phyloP scores from a whole-genome alignment of 2,797 vertebrate species.

The Pseudochirops corinnae region DNA sequence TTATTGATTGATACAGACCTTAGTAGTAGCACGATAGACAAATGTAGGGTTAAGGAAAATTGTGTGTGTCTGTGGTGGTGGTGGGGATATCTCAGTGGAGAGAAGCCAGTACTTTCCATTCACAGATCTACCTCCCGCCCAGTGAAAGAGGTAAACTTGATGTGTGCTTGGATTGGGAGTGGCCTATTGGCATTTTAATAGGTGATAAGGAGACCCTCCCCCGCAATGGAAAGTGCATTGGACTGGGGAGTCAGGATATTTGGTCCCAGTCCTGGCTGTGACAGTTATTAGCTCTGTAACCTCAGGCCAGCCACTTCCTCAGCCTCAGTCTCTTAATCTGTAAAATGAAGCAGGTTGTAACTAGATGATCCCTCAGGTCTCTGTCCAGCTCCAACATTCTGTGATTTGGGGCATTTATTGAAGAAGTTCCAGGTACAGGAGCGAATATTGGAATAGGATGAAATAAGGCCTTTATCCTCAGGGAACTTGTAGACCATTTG shows the following conservation, averaged over 20 bases:
- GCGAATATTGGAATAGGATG: neutral
- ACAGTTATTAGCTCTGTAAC: neutral
- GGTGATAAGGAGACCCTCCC: neutral
- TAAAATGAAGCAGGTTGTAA: neutral
- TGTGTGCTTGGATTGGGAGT: neutral
- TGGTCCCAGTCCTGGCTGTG: neutral
- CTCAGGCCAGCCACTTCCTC: neutral
- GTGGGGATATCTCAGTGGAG: too few species aligned
- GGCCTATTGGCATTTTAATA: neutral
- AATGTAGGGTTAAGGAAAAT: neutral
- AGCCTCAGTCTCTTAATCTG: neutral
- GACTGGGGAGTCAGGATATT: neutral
- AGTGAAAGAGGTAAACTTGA: neutral
- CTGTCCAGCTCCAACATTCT: neutral
- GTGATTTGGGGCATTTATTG: neutral
- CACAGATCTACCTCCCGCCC: neutral
- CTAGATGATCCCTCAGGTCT: neutral
- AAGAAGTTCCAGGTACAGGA: neutral
- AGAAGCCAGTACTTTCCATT: constrained; percentile 5
- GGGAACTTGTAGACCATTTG: neutral
- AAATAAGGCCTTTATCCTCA: neutral
- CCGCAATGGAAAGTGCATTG: neutral
- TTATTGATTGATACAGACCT: neutral
- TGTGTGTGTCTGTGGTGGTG: neutral
- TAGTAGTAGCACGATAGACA: neutral